A percentile compares a stretch with the other conserved stretches of the same genome.
Evolutionary conservation across 2,797 vertebrate species (phyloP).

Genomic region (Linurgus olivaceus): DNA sequence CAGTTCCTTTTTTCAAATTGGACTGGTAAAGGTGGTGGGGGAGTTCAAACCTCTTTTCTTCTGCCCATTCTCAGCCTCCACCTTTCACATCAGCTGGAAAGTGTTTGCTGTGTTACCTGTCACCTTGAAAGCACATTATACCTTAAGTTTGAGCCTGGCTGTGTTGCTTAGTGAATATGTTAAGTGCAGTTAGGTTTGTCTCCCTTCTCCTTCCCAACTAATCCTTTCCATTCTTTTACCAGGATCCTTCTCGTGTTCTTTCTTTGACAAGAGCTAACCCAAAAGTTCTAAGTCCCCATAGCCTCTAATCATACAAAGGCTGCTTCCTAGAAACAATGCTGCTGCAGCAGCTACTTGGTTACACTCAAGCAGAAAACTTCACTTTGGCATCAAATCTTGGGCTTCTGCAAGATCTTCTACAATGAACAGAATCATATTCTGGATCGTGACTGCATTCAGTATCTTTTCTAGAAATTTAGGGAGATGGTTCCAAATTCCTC

Average conservation of each 20-base stretch:
- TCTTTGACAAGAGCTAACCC: neutral
- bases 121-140: neutral
- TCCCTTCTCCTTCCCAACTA: neutral
- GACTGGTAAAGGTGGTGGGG: neutral
- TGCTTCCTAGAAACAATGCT: neutral
- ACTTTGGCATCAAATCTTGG: neutral
- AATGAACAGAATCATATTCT: neutral
- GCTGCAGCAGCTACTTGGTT: neutral
- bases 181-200: neutral
- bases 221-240: neutral
- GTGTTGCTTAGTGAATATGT: neutral
- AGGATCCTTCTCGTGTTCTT: neutral
- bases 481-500: neutral
- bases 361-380: neutral
- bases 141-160: neutral
- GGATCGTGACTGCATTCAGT: neutral
- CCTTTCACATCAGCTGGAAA: neutral
- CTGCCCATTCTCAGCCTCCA: neutral
- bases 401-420: neutral
- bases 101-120: fast-evolving
- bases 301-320: neutral
- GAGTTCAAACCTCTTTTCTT: neutral
- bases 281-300: neutral
- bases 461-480: neutral
- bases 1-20: neutral